Conservation (phyloP, 2,888 invertebrate species). For the Orthosia gracilis region DNA sequence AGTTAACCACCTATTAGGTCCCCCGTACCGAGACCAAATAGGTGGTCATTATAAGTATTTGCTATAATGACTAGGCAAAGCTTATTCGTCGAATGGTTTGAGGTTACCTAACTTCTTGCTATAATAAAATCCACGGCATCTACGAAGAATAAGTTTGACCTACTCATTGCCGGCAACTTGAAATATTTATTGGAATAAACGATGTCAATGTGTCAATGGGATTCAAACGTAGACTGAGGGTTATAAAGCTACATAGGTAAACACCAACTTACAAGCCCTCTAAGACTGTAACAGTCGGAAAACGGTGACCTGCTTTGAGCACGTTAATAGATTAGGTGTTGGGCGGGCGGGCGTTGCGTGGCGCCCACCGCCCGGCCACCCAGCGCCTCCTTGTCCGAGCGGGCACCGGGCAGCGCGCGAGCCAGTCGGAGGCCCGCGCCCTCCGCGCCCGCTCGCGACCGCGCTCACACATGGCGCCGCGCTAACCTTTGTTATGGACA, state of each 20-base stretch:
- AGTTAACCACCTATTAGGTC: background rate
- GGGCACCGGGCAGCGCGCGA: constrained; percentile 77
- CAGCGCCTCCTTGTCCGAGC: constrained; percentile 80
- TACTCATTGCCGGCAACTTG: constrained; percentile 15
- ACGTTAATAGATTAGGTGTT: constrained; percentile 83
- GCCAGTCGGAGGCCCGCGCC: constrained; percentile 89
- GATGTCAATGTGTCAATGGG: constrained; percentile 67
- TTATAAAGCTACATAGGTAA: constrained; percentile 22
- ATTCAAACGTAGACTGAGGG: constrained; percentile 35
- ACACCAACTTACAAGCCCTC: constrained; percentile 58
- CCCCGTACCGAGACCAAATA: too few relatives aligned
- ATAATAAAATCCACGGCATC: background rate
- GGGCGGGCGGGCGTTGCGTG: constrained; percentile 77
- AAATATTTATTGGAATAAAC: constrained; percentile 34
- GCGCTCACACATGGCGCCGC: constrained; percentile 73
- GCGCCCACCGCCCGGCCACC: constrained; percentile 72
- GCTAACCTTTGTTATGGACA: constrained; percentile 86
- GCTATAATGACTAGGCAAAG: background rate
- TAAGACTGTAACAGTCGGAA: constrained; percentile 65
- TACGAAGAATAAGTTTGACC: constrained; percentile 20
- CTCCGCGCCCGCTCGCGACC: constrained; percentile 86
- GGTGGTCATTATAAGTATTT: background rate
- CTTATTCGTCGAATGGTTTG: background rate
- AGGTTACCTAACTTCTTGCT: background rate
- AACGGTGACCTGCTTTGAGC: constrained; percentile 86